These are phyloP conservation scores for Hypothenemus hampei DNA, from an alignment of 1,140 invertebrate species.

Conservation along the genomic window DNA sequence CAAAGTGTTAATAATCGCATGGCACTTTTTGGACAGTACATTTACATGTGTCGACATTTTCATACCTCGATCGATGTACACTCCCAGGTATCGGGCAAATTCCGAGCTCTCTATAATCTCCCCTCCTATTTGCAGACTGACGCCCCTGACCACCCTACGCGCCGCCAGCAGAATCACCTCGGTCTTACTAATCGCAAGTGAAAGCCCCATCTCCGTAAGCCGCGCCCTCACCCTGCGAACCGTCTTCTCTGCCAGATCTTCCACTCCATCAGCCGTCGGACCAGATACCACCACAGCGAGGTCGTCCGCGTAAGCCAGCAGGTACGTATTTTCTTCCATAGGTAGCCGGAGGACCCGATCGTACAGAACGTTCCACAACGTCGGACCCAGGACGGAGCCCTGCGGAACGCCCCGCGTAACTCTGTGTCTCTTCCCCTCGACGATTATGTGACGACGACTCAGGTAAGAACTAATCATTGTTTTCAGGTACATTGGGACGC, in stretches of 20 bases:
- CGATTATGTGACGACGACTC: too few species aligned
- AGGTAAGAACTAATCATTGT: too few species aligned
- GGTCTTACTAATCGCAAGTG: slow-evolving; percentile 11
- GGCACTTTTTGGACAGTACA: not conserved
- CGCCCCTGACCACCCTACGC: not conserved
- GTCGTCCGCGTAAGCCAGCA: slow-evolving; percentile 19
- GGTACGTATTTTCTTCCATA: slow-evolving; percentile 8
- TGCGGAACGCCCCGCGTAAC: slow-evolving; percentile 42
- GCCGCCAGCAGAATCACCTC: slow-evolving; percentile 20
- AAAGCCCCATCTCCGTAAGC: not conserved
- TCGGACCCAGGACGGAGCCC: slow-evolving; percentile 45
- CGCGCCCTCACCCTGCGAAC: not conserved
- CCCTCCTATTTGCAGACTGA: not conserved
- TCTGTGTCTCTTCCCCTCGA: too few species aligned
- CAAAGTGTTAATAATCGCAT: not conserved
- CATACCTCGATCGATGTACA: not conserved
- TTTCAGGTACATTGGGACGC: too few species aligned
- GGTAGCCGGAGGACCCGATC: slow-evolving; percentile 38
- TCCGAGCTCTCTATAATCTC: not conserved
- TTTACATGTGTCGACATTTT: not conserved
- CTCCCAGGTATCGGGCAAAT: not conserved
- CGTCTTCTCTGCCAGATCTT: not conserved
- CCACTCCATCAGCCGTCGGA: not conserved
- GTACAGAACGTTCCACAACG: slow-evolving; percentile 45
- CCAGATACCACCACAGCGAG: slow-evolving; percentile 18